Evolutionary conservation across 2,888 invertebrate species (phyloP).

Genomic region (Capitulum mitella): DNA sequence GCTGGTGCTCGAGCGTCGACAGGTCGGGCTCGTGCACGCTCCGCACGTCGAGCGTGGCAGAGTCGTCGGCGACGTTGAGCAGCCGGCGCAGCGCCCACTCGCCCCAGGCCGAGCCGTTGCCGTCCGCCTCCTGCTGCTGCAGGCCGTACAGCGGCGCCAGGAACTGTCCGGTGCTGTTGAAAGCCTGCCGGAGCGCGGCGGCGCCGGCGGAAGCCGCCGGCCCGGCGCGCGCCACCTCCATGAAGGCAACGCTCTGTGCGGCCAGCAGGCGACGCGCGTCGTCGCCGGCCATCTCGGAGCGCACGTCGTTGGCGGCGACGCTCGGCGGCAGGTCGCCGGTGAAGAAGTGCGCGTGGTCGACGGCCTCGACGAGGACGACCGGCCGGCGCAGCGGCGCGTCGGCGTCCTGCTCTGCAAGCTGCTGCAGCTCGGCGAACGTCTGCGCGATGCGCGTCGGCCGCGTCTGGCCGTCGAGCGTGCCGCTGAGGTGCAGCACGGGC

Average conservation of each 20-base stretch:
- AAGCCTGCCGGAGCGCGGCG: not conserved
- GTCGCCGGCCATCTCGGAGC: constrained; percentile 29
- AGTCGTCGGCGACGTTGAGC: constrained; percentile 11
- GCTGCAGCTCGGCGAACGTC: not conserved
- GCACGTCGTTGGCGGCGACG: constrained; percentile 28
- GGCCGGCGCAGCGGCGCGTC: constrained; percentile 22
- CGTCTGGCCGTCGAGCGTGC: constrained; percentile 25
- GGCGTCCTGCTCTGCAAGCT: not conserved
- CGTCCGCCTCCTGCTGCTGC: constrained; percentile 15
- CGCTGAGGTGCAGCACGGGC: constrained; percentile 29
- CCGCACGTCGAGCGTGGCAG: not conserved
- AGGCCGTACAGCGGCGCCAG: constrained; percentile 21
- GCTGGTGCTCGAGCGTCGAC: not conserved
- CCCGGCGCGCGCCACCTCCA: constrained; percentile 10
- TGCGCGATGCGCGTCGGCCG: constrained; percentile 8
- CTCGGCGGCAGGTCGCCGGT: constrained; percentile 28
- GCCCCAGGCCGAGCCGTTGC: not conserved
- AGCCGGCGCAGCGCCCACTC: constrained; percentile 4
- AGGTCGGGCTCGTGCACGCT: not conserved
- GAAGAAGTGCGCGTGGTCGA: constrained; percentile 33
- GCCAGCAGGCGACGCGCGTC: constrained; percentile 13
- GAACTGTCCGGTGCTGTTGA: not conserved
- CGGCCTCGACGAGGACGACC: constrained; percentile 28
- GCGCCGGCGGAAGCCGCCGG: not conserved
- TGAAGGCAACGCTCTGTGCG: constrained; percentile 21